Percentiles rank a stretch among this genome's conserved stretches.
These are phyloP conservation scores for Eulemur rubriventer DNA, from an alignment of 2,797 vertebrate species.

Conservation along the genomic window DNA sequence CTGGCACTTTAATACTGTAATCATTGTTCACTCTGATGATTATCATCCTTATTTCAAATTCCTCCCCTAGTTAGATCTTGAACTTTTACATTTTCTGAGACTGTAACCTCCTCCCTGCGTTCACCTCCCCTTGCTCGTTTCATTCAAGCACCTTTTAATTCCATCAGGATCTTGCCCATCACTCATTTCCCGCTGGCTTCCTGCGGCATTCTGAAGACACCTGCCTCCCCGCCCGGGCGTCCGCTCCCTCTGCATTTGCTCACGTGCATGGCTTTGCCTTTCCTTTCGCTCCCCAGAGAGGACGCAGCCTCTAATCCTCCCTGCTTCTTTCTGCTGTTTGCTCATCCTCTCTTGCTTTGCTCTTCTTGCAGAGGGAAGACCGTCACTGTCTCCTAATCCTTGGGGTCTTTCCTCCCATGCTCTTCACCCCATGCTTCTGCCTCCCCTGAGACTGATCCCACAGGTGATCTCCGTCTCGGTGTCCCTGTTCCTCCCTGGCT, in stretches of 20 bases:
- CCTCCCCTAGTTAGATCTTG: background rate
- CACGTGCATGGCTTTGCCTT: no score
- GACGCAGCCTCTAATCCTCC: background rate
- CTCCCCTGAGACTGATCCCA: background rate
- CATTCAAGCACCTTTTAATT: background rate
- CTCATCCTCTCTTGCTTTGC: background rate
- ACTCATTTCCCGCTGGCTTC: background rate
- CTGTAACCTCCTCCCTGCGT: background rate
- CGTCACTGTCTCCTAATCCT: no score
- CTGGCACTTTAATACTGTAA: background rate
- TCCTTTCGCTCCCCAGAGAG: background rate
- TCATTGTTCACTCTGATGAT: background rate
- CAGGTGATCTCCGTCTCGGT: background rate
- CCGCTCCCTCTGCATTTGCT: background rate
- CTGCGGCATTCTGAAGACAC: fast-evolving
- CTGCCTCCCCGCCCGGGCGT: background rate
- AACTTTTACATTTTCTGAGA: background rate
- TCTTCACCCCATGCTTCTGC: background rate
- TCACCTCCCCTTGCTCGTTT: background rate
- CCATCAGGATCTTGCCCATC: background rate
- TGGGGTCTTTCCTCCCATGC: background rate
- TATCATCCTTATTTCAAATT: background rate
- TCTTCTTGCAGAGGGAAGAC: background rate
- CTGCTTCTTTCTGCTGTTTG: background rate
- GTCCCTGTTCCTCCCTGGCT: background rate